Percentiles rank a stretch among this genome's conserved stretches.
Conservation (phyloP, 1,140 invertebrate genomes). For the Saccostrea glomerata region DNA sequence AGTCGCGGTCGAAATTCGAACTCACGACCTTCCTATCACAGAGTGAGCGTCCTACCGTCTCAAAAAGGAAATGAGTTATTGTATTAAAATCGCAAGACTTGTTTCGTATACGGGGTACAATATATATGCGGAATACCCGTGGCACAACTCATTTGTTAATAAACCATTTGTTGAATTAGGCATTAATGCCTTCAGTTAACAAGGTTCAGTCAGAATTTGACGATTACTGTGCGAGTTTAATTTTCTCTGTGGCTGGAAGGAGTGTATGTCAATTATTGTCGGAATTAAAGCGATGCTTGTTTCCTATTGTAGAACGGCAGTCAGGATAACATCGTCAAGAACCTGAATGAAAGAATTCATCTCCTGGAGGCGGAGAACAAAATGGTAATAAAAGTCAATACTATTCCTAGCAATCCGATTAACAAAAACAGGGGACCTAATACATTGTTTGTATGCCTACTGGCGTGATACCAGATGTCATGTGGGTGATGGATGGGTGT, state of each 20-base stretch:
- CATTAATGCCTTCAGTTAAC: too few species aligned
- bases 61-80: too few species aligned
- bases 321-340: not conserved
- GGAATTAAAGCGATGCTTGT: not conserved
- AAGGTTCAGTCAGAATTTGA: not conserved
- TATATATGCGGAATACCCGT: too few species aligned
- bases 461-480: not conserved
- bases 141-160: too few species aligned
- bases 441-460: not conserved
- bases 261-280: not conserved
- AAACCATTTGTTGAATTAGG: too few species aligned
- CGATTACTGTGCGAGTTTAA: not conserved
- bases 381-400: slow-evolving; percentile 13
- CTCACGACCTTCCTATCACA: too few species aligned
- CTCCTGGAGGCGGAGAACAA: not conserved
- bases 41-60: too few species aligned
- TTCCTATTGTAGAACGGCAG: slow-evolving; percentile 1
- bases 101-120: too few species aligned
- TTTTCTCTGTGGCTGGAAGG: not conserved
- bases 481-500: not conserved
- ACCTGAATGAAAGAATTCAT: slow-evolving; percentile 1
- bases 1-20: too few species aligned
- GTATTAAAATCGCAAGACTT: too few species aligned
- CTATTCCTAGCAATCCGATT: not conserved
- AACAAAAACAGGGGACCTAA: not conserved